These are phyloP conservation scores for Odontocerum albicorne DNA, from an alignment of 2,888 invertebrate genomes.

Conservation along the genomic window DNA sequence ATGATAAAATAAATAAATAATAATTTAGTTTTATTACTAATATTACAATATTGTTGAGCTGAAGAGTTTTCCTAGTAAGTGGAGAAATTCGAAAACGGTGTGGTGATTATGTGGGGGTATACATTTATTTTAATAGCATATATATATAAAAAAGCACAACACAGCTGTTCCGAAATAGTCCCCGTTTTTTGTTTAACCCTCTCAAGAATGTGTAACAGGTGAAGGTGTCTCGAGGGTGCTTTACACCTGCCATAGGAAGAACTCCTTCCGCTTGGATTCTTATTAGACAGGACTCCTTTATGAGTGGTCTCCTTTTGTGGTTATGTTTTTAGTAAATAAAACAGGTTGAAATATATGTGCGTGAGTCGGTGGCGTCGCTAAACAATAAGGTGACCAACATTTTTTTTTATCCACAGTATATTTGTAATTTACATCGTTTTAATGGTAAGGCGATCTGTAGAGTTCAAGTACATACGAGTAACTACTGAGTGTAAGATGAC, in stretches of 20 bases:
- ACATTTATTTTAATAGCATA: neutral
- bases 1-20: no score
- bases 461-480: no score
- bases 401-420: no score
- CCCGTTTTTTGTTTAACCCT: constrained; percentile 5
- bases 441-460: no score
- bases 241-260: constrained; percentile 21
- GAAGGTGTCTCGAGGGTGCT: neutral
- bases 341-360: constrained; percentile 12
- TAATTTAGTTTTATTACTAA: no score
- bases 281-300: constrained; percentile 14
- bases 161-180: constrained; percentile 21
- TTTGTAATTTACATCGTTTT: no score
- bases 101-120: neutral
- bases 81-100: no score
- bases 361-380: constrained; percentile 6
- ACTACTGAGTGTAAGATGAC: no score
- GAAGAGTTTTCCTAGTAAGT: no score
- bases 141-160: constrained; percentile 20
- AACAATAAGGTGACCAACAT: constrained; percentile 2
- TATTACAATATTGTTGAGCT: no score
- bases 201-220: constrained; percentile 27
- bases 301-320: constrained; percentile 3
- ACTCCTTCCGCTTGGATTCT: constrained; percentile 23
- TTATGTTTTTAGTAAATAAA: constrained; percentile 8